A percentile compares a stretch with the other conserved stretches of the same genome.
Evolutionary conservation across 2,888 invertebrate genomes (phyloP).

Genomic region (Eupithecia inturbata): DNA sequence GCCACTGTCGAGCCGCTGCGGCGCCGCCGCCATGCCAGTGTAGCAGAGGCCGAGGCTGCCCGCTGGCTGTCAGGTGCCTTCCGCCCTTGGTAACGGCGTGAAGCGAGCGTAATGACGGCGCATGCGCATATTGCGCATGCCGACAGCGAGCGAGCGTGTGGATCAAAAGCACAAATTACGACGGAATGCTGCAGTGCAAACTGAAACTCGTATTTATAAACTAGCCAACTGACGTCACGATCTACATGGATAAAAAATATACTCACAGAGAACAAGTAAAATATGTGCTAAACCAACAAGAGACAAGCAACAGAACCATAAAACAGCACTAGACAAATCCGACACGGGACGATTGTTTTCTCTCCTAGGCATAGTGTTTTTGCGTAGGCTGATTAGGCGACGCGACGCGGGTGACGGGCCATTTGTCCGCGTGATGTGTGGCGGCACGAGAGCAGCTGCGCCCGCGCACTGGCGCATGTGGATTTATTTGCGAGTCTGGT

Average conservation of each 20-base stretch:
- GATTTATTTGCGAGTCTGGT: slow-evolving; percentile 18
- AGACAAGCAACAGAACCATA: not conserved
- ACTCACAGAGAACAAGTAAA: not conserved
- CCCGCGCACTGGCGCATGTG: slow-evolving; percentile 1
- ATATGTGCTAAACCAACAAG: not conserved
- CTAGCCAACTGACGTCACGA: not conserved
- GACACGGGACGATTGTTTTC: not conserved
- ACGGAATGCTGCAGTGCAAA: slow-evolving; percentile 17
- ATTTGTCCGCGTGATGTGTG: slow-evolving; percentile 25
- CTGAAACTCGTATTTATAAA: not conserved
- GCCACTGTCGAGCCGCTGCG: not conserved
- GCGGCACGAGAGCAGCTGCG: not conserved
- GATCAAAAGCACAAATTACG: slow-evolving; percentile 21
- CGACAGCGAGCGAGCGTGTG: slow-evolving; percentile 28
- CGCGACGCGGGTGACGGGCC: slow-evolving; percentile 16
- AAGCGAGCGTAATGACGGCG: slow-evolving; percentile 15
- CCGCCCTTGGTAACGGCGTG: not conserved
- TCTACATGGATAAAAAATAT: not conserved
- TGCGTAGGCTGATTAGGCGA: slow-evolving; percentile 23
- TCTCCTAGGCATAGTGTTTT: slow-evolving; percentile 13
- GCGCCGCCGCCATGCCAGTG: not conserved
- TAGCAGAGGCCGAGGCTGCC: not conserved
- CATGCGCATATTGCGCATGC: slow-evolving; percentile 9
- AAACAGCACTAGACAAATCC: not conserved
- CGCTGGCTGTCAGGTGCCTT: not conserved